Base-by-base conservation (phyloP, 1,140 invertebrate species). In the Tetragnatha versicolor region DNA sequence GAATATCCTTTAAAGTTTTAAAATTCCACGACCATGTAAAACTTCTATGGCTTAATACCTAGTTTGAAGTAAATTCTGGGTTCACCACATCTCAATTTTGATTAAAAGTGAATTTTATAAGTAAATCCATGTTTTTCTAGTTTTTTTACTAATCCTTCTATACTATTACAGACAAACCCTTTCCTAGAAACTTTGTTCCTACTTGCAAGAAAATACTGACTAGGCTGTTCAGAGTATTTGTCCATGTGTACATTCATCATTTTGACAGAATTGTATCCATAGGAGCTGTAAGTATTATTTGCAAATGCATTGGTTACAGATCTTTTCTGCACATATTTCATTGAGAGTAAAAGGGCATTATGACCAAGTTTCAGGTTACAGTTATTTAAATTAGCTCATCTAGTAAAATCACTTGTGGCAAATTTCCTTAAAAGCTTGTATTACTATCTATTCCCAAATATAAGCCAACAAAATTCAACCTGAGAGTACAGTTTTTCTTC, bases 221-320 rank as follows among this genome's bases (percentile, higher is more conserved):
- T 0, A 88, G 95, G 73, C 86, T 97, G n/a, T 97, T 96, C 85
- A 87, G 95, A 82, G 94, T 97, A 1, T 97, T 97, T 88, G 95
- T 97, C 1, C 95, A 97, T 87, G 94, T 97, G n/a, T 98, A 97
- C 84, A 97, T 98, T 81, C 95, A 98, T 87, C 95, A 98, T 87
- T 97, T 97, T 88, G 95, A 97, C 85, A 89, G 93, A 83, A 90
- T 97, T 79, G 91, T 94, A 35, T 89, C 91, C 29, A 93, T 97
- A 82, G 93, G 93, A 84, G 95, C 95, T 42, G 94, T 96, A 89
- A 92, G 86, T 85, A 70, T 69, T 63, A 55, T 39, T 20, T 29
- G n/a, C 27, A 33, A 29, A 29, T n/a, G 17, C 47, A 66, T 29
- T 31, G 1, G 14, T 37, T 10, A n/a, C 39, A 20, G 7, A 37